Percentiles rank a stretch among this genome's conserved stretches.
Conservation (phyloP, 2,113 vertebrate genomes). For the Lophius piscatorius region DNA sequence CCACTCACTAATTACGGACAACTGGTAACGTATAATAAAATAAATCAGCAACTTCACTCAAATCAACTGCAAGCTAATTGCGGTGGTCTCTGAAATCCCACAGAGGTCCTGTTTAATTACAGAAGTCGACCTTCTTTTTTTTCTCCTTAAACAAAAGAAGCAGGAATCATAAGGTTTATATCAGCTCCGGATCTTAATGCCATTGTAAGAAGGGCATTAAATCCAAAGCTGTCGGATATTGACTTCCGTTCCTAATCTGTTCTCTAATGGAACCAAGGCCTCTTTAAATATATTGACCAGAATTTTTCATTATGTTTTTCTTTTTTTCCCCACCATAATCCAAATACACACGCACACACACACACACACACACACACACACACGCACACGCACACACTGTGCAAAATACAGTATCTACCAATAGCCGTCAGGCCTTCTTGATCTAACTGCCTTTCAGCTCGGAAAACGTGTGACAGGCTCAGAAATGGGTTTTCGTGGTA, state of each 20-base stretch:
- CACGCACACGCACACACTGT: not conserved
- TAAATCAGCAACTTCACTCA: constrained; percentile 4
- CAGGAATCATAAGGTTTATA: constrained; percentile 63
- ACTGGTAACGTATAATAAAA: constrained; percentile 12
- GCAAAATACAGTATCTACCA: constrained; percentile 22
- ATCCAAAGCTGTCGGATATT: constrained; percentile 71
- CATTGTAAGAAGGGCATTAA: constrained; percentile 76
- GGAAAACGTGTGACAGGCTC: constrained; percentile 65
- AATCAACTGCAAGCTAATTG: constrained; percentile 39
- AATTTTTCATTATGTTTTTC: constrained; percentile 16
- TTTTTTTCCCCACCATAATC: not conserved
- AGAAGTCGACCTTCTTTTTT: constrained; percentile 11
- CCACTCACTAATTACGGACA: not conserved
- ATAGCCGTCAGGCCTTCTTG: constrained; percentile 38
- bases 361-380: not conserved
- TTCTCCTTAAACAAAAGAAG: constrained; percentile 41
- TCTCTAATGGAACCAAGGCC: constrained; percentile 59
- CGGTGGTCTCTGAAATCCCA: constrained; percentile 46
- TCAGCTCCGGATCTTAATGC: constrained; percentile 74
- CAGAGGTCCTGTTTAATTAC: constrained; percentile 36
- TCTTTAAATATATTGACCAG: constrained; percentile 48
- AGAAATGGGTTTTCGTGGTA: constrained; percentile 76
- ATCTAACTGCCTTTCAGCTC: constrained; percentile 51
- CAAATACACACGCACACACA: not conserved
- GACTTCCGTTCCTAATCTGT: constrained; percentile 65